Percentiles rank a stretch among this genome's conserved stretches.
Conservation (phyloP, 2,113 vertebrate species). For the Nesospiza acunhae region DNA sequence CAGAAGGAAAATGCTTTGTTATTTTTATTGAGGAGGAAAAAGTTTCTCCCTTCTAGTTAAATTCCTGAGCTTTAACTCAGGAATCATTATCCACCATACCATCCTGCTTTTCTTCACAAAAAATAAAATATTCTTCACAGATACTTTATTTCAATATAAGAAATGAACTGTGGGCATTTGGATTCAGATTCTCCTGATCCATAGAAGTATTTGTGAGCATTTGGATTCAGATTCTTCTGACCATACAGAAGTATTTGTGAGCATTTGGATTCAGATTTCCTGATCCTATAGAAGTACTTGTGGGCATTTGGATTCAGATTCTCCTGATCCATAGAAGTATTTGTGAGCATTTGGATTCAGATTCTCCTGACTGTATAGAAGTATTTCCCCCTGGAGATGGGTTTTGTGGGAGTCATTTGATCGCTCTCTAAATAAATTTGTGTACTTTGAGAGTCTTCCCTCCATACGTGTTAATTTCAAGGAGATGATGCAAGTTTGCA, state of each 20-base stretch:
- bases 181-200: background rate
- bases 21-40: background rate
- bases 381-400: background rate
- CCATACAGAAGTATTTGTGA: background rate
- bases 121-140: background rate
- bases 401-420: background rate
- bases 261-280: background rate
- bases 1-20: background rate
- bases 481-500: background rate
- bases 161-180: background rate
- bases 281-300: background rate
- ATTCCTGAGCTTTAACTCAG: background rate
- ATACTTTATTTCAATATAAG: background rate
- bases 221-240: background rate
- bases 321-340: rapidly evolving
- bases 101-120: background rate
- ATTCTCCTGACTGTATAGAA: background rate
- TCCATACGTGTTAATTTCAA: background rate
- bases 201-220: background rate
- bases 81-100: background rate
- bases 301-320: too few relatives aligned
- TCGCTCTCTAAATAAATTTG: background rate
- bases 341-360: background rate
- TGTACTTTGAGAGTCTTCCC: background rate
- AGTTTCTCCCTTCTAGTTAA: background rate